Conservation (phyloP, 2,888 invertebrate genomes). For the Pilophorus perplexus region DNA sequence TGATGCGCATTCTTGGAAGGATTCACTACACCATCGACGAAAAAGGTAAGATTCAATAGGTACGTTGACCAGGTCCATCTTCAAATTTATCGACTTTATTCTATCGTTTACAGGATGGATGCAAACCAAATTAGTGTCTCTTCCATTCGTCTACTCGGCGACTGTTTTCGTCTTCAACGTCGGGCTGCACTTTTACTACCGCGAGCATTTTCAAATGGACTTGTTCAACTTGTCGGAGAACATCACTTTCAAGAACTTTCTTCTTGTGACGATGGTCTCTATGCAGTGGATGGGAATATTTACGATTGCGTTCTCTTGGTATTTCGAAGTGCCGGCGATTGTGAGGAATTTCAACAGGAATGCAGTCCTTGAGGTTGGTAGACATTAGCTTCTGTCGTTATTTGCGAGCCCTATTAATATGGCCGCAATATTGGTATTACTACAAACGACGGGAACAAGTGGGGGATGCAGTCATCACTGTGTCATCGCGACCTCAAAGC, state of each 20-base stretch:
- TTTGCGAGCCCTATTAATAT: no score
- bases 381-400: not conserved
- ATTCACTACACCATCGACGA: no score
- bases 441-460: no score
- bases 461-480: no score
- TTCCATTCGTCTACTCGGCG: not conserved
- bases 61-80: no score
- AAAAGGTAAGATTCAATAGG: not conserved
- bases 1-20: no score
- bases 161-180: not conserved
- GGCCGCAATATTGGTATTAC: no score
- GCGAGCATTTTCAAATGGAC: not conserved
- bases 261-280: not conserved
- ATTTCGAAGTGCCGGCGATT: slow-evolving; percentile 1
- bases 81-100: not conserved
- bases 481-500: no score
- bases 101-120: not conserved
- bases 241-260: not conserved
- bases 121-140: not conserved
- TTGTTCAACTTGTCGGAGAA: not conserved
- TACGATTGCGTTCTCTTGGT: not conserved
- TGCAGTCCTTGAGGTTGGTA: slow-evolving; percentile 1
- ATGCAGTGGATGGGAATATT: not conserved
- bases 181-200: not conserved
- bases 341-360: not conserved